These are phyloP conservation scores for Lerema accius DNA, from an alignment of 1,140 invertebrate genomes.

Conservation along the genomic window DNA sequence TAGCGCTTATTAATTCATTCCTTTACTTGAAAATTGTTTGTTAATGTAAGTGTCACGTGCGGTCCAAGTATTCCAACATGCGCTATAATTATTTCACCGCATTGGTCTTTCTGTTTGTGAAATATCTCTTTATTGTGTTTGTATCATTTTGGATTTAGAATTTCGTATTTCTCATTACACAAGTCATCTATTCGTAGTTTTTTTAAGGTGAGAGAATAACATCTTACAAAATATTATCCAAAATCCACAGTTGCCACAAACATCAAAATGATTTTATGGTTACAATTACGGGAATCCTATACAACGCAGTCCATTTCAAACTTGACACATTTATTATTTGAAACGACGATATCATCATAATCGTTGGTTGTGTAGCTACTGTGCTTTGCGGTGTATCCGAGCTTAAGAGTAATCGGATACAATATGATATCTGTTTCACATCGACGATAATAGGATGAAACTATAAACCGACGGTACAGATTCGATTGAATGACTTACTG, in stretches of 20 bases:
- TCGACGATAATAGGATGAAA: slow-evolving; percentile 32
- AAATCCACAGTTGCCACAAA: too few relatives aligned
- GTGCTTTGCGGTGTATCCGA: slow-evolving; percentile 26
- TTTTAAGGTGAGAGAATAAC: too few relatives aligned
- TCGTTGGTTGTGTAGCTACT: slow-evolving; percentile 9
- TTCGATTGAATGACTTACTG: slow-evolving; percentile 24
- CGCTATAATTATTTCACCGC: background rate
- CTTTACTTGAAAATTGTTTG: background rate
- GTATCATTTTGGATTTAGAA: background rate
- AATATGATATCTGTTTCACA: slow-evolving; percentile 25
- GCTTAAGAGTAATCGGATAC: slow-evolving; percentile 30
- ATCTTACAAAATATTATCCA: too few relatives aligned
- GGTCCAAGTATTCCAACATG: background rate
- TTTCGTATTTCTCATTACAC: too few relatives aligned
- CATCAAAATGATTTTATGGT: too few relatives aligned
- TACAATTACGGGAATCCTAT: too few relatives aligned
- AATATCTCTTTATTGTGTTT: background rate
- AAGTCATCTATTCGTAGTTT: too few relatives aligned
- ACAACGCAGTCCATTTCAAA: background rate
- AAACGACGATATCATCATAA: background rate
- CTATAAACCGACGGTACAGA: slow-evolving; percentile 21
- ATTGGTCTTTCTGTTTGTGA: background rate
- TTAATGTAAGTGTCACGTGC: background rate
- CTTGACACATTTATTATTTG: background rate
- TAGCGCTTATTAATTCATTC: too few relatives aligned